Evolutionary conservation across 2,113 vertebrate genomes (phyloP), one percentile per base, ranked within the genome.

Genomic region (Brachirus orientalis): DNA sequence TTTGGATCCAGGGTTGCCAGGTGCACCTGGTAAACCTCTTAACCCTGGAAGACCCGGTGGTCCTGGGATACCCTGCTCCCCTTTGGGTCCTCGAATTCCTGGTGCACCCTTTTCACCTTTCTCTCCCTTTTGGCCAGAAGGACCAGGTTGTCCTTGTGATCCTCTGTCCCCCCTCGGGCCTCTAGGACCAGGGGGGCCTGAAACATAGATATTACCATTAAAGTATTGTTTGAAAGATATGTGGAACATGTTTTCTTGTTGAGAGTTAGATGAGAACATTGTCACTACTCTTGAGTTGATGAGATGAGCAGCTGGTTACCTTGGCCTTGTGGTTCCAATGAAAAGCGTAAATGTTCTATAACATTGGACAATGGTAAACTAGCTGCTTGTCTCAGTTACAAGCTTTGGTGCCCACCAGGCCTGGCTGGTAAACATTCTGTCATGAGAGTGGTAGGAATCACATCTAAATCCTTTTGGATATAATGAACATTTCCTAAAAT

Each of bases 111-210:
- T 96, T 36, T 96, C 96, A 76, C 97, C 97, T 88, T 94, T 96
- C 63, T 95, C 96, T 77, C 97, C 97, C 77, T 96, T 96, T 78
- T 93, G 89, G 35, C 97, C 97, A 63, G 89, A n/a, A 0, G 92
- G 91, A 35, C 97, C 97, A 71, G 91, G 60, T 50, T 90, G 90
- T 69, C 97, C 97, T 77, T 89, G 91, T 69, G 94, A 86, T 37
- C 97, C 97, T 91, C 93, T 95, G 83, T 99, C 97, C 61, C 97
- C 97, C 92, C 94, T 95, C 13, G 94, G 88, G 52, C 97, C 97
- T 80, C 96, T 94, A 45, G 96, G 96, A 80, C 97, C 97, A 68
- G 97, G 97, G 69, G 97, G 96, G 62, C 97, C 97, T 99, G 82
- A 86, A 94, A 95, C 12, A 89, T 48, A 38, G 77, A 65, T 90